A percentile compares a stretch with the other conserved stretches of the same genome.
Conservation (phyloP, 2,888 invertebrate species). For the Corbicula japonica region DNA sequence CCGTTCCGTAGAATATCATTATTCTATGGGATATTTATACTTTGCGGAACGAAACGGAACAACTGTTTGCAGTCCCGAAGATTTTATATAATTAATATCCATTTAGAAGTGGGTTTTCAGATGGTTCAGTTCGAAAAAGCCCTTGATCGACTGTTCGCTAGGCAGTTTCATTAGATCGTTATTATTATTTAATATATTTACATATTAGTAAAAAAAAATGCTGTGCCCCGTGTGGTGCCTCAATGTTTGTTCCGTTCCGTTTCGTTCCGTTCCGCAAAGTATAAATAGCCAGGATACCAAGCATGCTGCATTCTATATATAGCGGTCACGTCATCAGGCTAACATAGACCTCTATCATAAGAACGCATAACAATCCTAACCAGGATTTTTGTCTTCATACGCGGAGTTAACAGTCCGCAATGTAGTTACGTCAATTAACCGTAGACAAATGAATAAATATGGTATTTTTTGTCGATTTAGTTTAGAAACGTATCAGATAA, state of each 20-base stretch:
- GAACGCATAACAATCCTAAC: too few species aligned
- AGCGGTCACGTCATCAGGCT: too few species aligned
- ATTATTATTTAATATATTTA: constrained; percentile 23
- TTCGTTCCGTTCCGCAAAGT: constrained; percentile 30
- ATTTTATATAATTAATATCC: constrained; percentile 17
- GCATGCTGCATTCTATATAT: too few species aligned
- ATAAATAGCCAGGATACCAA: constrained; percentile 29
- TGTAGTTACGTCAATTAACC: too few species aligned
- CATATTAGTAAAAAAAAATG: constrained; percentile 21
- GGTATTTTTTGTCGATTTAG: too few species aligned
- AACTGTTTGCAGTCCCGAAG: constrained; percentile 24
- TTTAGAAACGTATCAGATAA: too few species aligned
- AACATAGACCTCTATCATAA: too few species aligned
- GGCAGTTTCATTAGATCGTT: constrained; percentile 18
- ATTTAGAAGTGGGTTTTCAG: constrained; percentile 21
- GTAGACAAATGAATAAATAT: too few species aligned
- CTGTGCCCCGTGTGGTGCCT: constrained; percentile 25
- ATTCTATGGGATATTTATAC: constrained; percentile 22
- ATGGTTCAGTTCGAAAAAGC: constrained; percentile 25
- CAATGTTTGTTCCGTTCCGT: constrained; percentile 21
- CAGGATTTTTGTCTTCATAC: too few species aligned
- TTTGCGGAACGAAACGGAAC: constrained; percentile 21
- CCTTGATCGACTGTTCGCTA: constrained; percentile 28
- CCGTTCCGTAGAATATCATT: constrained; percentile 20
- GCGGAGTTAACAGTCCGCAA: too few species aligned